phyloP scores from a whole-genome alignment of 2,113 vertebrate species.

The Lophochroa leadbeateri region DNA sequence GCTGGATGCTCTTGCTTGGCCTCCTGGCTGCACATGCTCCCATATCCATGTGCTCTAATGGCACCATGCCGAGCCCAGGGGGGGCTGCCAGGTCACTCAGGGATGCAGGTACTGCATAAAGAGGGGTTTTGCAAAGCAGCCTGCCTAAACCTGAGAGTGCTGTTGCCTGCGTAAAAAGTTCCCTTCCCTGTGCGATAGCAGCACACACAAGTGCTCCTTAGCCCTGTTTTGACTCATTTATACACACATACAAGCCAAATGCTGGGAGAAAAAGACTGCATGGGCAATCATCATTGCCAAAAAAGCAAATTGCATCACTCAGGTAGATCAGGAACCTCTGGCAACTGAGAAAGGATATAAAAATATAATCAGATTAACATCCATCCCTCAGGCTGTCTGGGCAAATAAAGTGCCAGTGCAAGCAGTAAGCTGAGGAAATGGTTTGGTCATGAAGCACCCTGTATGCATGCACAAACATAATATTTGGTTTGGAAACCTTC shows the following conservation, averaged over 20 bases:
- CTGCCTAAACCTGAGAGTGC: background rate
- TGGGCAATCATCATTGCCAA: background rate
- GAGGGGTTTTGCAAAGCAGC: background rate
- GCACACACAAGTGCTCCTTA: background rate
- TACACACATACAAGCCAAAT: fast-evolving
- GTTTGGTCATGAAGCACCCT: background rate
- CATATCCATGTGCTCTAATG: fast-evolving
- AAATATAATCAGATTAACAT: background rate
- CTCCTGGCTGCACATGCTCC: fast-evolving
- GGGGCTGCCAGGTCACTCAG: background rate
- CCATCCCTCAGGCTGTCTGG: background rate
- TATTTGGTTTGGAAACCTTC: background rate
- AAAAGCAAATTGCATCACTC: background rate
- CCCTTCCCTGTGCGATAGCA: background rate
- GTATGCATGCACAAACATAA: background rate
- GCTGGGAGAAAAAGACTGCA: background rate
- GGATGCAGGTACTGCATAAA: background rate
- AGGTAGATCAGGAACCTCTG: background rate
- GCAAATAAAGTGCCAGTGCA: background rate
- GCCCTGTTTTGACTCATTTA: background rate
- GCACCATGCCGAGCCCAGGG: background rate
- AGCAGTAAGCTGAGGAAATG: background rate
- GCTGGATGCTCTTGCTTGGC: background rate
- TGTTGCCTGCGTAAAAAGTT: background rate
- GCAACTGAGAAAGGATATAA: background rate